Evolutionary conservation across 2,113 vertebrate genomes (phyloP).

Genomic region (Phyllostomus discolor): DNA sequence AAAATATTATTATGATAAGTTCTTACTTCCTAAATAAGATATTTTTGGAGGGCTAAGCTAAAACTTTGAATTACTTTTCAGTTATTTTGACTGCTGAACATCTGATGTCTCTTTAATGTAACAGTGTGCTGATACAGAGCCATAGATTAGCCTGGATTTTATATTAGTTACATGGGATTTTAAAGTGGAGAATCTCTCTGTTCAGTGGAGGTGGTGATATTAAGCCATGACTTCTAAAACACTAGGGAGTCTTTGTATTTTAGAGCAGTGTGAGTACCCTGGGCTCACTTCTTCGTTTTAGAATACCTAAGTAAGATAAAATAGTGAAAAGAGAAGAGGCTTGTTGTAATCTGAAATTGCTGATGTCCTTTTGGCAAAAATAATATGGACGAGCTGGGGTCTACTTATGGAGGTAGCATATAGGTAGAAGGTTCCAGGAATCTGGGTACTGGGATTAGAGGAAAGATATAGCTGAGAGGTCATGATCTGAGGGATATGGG

Average conservation of each 20-base stretch:
- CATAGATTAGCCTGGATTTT: background rate
- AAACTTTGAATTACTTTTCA: background rate
- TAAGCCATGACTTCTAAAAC: background rate
- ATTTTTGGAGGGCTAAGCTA: background rate
- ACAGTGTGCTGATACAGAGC: background rate
- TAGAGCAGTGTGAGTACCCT: background rate
- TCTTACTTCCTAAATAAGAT: background rate
- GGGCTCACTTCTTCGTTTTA: background rate
- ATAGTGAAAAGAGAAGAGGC: background rate
- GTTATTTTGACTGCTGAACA: background rate
- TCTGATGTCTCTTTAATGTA: background rate
- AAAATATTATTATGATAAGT: background rate
- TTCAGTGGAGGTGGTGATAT: background rate
- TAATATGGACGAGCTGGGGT: background rate
- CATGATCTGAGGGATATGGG: background rate
- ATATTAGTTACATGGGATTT: background rate
- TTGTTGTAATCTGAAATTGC: background rate
- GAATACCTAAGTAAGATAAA: background rate
- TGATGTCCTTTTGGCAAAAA: background rate
- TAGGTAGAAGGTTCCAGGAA: background rate
- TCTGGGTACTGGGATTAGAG: background rate
- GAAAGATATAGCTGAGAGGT: background rate
- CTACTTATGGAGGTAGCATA: background rate
- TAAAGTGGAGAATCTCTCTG: background rate
- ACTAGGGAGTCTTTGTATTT: background rate